Evolutionary conservation across 2,888 invertebrate species (phyloP).

Genomic region (Hydraecia micacea): DNA sequence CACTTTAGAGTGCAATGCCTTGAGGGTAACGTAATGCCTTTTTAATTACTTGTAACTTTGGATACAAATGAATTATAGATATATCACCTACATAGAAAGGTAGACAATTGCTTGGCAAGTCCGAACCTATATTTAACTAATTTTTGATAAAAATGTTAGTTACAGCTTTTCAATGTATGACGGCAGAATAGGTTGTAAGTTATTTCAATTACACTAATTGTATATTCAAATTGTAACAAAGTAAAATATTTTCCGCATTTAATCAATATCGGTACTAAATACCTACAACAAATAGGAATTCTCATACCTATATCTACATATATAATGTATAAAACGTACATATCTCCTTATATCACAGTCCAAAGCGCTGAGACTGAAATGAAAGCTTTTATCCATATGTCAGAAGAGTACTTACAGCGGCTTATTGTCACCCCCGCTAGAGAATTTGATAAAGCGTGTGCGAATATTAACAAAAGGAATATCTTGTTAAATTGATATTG

Average conservation of each 20-base stretch:
- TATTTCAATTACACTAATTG: background rate
- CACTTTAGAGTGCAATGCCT: too few relatives aligned
- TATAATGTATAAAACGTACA: constrained; percentile 47
- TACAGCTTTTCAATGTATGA: too few relatives aligned
- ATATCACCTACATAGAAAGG: too few relatives aligned
- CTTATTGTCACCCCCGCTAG: constrained; percentile 91
- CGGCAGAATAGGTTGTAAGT: background rate
- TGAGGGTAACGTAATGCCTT: too few relatives aligned
- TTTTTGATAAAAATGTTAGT: too few relatives aligned
- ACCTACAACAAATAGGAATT: background rate
- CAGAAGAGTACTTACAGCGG: constrained; percentile 90
- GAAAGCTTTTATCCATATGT: constrained; percentile 91
- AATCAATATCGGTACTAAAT: background rate
- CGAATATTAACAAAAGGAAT: constrained; percentile 91
- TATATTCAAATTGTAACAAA: background rate
- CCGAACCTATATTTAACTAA: too few relatives aligned
- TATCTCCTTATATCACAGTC: constrained; percentile 81
- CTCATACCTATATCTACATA: constrained; percentile 5
- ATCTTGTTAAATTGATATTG: constrained; percentile 91
- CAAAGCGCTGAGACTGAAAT: constrained; percentile 89
- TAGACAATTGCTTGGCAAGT: too few relatives aligned
- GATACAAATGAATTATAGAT: too few relatives aligned
- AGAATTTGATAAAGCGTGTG: constrained; percentile 91
- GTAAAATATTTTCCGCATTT: background rate
- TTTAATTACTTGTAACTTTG: too few relatives aligned